Conservation (phyloP, 1,140 invertebrate species). For the Drosophila equinoxialis region DNA sequence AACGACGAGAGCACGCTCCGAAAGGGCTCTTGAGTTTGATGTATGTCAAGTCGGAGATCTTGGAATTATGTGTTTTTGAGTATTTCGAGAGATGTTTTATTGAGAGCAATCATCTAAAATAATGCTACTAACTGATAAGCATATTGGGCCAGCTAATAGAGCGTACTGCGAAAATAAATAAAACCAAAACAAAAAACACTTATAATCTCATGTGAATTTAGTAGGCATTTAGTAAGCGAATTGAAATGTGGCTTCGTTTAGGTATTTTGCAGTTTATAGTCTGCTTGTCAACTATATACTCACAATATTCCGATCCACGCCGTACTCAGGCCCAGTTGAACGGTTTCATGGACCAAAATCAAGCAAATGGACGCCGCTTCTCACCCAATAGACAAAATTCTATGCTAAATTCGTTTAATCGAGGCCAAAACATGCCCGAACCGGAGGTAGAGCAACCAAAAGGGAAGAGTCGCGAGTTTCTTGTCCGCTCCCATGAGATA, state of each 20-base stretch:
- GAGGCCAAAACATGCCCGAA: background rate
- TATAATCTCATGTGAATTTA: conserved; percentile 38
- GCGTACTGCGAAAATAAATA: conserved; percentile 24
- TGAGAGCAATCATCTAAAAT: conserved; percentile 51
- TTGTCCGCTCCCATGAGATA: conserved; percentile 53
- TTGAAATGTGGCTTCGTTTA: conserved; percentile 27
- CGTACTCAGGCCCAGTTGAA: background rate
- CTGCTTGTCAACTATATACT: conserved; percentile 16
- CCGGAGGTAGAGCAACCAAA: background rate
- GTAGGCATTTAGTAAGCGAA: conserved; percentile 55
- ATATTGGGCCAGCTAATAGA: conserved; percentile 43
- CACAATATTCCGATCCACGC: conserved; percentile 50
- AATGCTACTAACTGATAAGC: background rate
- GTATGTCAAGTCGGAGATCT: conserved; percentile 43
- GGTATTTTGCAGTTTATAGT: conserved; percentile 23
- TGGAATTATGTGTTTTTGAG: background rate
- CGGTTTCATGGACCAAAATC: conserved; percentile 10
- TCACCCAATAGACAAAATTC: conserved; percentile 31
- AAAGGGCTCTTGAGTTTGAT: conserved; percentile 18
- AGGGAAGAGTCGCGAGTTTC: conserved; percentile 47
- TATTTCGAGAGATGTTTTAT: conserved; percentile 5
- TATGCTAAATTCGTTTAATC: conserved; percentile 13
- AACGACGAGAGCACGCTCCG: background rate
- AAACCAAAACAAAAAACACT: background rate
- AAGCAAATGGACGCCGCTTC: background rate